Evolutionary conservation across 2,113 vertebrate genomes (phyloP).

Genomic region (Melierax canorus): DNA sequence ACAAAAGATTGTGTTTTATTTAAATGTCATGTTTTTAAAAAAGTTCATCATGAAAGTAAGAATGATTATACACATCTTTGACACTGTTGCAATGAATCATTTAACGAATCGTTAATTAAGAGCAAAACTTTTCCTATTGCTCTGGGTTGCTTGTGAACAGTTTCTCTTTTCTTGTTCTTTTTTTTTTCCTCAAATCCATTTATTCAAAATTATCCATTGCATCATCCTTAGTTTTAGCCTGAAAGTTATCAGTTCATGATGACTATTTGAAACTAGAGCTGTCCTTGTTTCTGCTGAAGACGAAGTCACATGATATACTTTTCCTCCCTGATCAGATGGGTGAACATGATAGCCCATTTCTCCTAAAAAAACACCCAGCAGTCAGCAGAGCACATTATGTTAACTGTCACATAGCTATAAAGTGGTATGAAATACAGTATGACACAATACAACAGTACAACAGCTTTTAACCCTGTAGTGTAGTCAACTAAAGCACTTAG

Average conservation of each 20-base stretch:
- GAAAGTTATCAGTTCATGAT: not conserved
- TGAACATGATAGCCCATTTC: rapidly evolving
- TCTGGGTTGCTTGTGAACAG: not conserved
- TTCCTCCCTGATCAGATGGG: not conserved
- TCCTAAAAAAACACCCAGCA: not conserved
- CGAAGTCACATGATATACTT: not conserved
- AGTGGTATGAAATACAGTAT: not conserved
- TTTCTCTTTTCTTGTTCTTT: not conserved
- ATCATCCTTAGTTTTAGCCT: not conserved
- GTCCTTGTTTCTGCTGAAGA: not conserved
- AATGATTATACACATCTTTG: not conserved
- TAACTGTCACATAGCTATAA: not conserved
- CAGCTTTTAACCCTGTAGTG: not conserved
- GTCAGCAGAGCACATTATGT: not conserved
- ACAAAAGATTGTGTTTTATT: not conserved
- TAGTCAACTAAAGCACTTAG: not conserved
- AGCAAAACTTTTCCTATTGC: not conserved
- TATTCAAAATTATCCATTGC: not conserved
- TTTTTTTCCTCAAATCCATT: rapidly evolving
- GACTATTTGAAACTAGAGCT: not conserved
- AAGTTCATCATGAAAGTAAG: not conserved
- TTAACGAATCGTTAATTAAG: not conserved
- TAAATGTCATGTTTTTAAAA: rapidly evolving
- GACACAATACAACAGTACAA: not conserved
- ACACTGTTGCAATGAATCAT: not conserved